Conservation (phyloP, 2,113 vertebrate genomes). For the Mormoops blainvillei region DNA sequence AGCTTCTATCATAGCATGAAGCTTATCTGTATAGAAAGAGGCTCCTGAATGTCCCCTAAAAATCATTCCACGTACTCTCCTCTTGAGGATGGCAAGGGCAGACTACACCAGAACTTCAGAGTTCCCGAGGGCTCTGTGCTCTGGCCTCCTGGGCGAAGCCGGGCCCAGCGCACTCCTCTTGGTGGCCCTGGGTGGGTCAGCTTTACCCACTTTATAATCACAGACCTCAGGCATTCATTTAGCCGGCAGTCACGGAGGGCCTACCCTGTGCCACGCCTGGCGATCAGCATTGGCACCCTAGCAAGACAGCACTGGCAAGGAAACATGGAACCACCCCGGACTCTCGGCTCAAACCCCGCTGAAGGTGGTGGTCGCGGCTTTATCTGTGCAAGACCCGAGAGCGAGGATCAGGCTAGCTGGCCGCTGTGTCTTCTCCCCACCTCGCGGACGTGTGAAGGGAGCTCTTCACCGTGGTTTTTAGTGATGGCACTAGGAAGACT, state of each 20-base stretch:
- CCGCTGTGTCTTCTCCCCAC: fast-evolving
- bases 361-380: neutral
- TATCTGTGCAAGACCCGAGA: neutral
- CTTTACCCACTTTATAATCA: neutral
- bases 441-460: neutral
- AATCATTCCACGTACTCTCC: neutral
- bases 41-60: neutral
- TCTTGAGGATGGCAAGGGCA: neutral
- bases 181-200: neutral
- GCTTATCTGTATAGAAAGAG: neutral
- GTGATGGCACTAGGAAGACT: neutral
- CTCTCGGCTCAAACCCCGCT: neutral
- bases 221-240: neutral
- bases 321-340: neutral
- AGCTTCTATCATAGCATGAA: neutral
- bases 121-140: neutral
- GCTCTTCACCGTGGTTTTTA: neutral
- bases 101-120: neutral
- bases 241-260: neutral
- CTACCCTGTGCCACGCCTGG: neutral
- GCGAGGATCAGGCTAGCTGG: fast-evolving
- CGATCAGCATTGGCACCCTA: neutral
- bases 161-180: neutral
- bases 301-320: neutral
- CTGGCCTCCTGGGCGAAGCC: neutral